Conservation (phyloP, 2,113 vertebrate genomes). For the Psittacus erithacus region DNA sequence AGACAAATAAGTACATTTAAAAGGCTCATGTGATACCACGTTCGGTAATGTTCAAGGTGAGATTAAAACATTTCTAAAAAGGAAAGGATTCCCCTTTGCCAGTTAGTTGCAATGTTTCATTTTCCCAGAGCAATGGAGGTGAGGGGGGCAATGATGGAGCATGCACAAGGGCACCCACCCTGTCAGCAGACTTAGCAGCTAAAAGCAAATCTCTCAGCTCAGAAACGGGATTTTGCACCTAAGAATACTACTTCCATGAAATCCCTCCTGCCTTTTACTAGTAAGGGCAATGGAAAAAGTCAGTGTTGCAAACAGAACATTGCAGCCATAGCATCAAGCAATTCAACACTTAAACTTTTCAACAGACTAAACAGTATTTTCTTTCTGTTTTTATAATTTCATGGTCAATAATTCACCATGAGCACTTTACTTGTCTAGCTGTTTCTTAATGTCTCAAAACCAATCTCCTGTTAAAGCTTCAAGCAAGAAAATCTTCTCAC, state of each 20-base stretch:
- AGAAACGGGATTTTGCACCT: not conserved
- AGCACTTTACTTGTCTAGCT: not conserved
- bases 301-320: not conserved
- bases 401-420: not conserved
- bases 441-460: not conserved
- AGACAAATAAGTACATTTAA: conserved; percentile 10
- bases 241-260: not conserved
- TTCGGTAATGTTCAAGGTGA: not conserved
- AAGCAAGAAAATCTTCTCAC: not conserved
- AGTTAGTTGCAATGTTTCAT: not conserved
- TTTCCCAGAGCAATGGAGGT: not conserved
- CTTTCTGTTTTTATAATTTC: conserved; percentile 28
- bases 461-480: not conserved
- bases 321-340: conserved; percentile 58
- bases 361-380: conserved; percentile 18
- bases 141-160: not conserved
- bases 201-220: not conserved
- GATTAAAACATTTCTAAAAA: conserved; percentile 1
- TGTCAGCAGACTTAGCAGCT: not conserved
- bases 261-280: not conserved
- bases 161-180: not conserved
- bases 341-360: conserved; percentile 1
- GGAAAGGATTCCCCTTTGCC: not conserved
- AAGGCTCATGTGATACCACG: not conserved
- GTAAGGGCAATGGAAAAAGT: not conserved